These are phyloP conservation scores for Leptothorax acervorum DNA, from an alignment of 2,888 invertebrate species.

Conservation along the genomic window DNA sequence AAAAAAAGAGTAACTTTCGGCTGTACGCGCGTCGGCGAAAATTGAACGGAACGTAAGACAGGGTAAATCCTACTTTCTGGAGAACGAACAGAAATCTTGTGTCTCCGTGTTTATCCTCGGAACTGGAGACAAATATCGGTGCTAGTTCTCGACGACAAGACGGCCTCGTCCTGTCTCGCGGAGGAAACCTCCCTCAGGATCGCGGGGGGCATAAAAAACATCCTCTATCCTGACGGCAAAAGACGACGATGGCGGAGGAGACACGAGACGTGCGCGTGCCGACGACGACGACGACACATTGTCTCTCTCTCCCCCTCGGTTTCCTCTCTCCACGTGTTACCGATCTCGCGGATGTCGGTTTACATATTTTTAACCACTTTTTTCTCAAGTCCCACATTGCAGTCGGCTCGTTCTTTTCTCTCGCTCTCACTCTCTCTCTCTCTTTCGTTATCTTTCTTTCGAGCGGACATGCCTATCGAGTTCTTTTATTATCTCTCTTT, in stretches of 20 bases:
- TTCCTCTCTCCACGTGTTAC: conserved; percentile 73
- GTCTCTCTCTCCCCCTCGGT: conserved; percentile 71
- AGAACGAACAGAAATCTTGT: conserved; percentile 3
- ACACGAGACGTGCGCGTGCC: conserved; percentile 67
- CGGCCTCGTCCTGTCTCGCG: conserved; percentile 3
- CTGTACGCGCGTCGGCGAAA: not conserved
- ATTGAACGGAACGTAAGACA: conserved; percentile 30
- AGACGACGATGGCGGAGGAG: conserved; percentile 37
- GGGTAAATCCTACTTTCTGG: conserved; percentile 30
- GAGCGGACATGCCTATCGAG: conserved; percentile 43
- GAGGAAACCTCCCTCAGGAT: conserved; percentile 31
- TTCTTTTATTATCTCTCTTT: conserved; percentile 53
- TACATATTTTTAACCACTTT: conserved; percentile 81
- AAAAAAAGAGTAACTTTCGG: not conserved
- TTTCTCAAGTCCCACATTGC: conserved; percentile 64
- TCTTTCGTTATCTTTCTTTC: conserved; percentile 45
- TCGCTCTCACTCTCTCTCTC: conserved; percentile 29
- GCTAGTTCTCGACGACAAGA: conserved; percentile 34
- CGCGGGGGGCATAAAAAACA: conserved; percentile 64
- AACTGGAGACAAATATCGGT: conserved; percentile 48
- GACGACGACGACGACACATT: conserved; percentile 70
- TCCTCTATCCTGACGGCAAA: conserved; percentile 56
- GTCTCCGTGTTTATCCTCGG: conserved; percentile 42
- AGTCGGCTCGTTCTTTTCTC: conserved; percentile 21
- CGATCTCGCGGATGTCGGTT: conserved; percentile 71